phyloP scores from a whole-genome alignment of 2,113 vertebrate genomes.

The Megaceryle torquata region DNA sequence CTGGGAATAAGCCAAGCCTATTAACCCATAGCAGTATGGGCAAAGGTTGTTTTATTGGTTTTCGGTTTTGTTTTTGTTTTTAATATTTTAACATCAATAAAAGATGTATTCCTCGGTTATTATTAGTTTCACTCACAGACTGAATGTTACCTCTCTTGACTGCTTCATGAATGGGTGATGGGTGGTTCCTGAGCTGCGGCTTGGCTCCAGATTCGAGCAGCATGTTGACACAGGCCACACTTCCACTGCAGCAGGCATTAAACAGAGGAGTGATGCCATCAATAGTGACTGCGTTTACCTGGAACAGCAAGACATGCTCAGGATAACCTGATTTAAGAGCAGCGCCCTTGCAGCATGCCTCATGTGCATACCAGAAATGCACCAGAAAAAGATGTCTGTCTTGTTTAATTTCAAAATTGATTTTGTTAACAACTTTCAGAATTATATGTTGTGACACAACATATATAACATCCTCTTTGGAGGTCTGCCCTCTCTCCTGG shows the following conservation, averaged over 20 bases:
- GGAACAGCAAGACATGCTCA: not conserved
- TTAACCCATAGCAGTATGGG: rapidly evolving
- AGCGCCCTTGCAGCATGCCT: rapidly evolving
- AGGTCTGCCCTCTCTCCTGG: not conserved
- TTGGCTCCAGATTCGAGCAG: constrained; percentile 79
- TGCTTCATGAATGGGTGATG: constrained; percentile 85
- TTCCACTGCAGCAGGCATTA: constrained; percentile 87
- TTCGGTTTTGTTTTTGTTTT: too few species aligned
- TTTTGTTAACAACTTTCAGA: not conserved
- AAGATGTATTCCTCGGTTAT: not conserved
- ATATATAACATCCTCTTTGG: not conserved
- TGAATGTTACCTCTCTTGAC: constrained; percentile 79
- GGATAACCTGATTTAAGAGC: not conserved
- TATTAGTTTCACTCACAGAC: not conserved
- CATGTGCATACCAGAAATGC: not conserved
- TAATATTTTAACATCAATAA: not conserved
- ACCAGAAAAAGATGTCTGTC: not conserved
- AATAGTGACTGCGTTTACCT: constrained; percentile 81
- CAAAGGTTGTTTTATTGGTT: not conserved
- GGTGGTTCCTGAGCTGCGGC: constrained; percentile 61
- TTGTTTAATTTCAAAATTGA: not conserved
- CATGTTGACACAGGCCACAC: constrained; percentile 80
- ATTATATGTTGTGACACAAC: not conserved
- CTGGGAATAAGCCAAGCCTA: not conserved
- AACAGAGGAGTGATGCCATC: constrained; percentile 87